Conservation (phyloP, 2,797 vertebrate species). For the Rhinoraja longicauda region DNA sequence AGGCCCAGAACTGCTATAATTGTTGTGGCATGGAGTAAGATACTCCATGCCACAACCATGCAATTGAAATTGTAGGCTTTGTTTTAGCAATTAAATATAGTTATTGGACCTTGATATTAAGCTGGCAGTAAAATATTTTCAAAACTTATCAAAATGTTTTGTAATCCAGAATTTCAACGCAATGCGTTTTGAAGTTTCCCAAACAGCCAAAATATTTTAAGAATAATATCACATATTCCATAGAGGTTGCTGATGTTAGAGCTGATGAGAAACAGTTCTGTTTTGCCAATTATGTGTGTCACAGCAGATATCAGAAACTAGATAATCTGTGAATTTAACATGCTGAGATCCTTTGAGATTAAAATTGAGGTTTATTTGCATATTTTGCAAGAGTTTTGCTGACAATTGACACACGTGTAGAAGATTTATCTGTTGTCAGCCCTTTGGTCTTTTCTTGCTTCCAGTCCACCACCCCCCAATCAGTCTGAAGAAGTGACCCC, state of each 20-base stretch:
- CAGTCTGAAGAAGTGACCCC: too few relatives aligned
- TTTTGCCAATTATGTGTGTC: not conserved
- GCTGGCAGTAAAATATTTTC: too few relatives aligned
- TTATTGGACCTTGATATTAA: not conserved
- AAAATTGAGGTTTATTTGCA: not conserved
- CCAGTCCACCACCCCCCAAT: too few relatives aligned
- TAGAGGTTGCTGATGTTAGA: not conserved
- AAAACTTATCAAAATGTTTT: not conserved
- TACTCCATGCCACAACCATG: too few relatives aligned
- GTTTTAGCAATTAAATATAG: not conserved
- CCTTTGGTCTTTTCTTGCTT: too few relatives aligned
- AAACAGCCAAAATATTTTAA: not conserved
- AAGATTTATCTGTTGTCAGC: not conserved
- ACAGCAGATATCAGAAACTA: constrained; percentile 12
- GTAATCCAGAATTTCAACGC: not conserved
- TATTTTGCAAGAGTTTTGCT: not conserved
- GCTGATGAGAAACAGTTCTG: not conserved
- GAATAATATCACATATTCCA: not conserved
- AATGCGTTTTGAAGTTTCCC: not conserved
- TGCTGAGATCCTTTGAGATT: not conserved
- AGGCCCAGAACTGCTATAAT: too few relatives aligned
- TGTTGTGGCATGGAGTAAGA: too few relatives aligned
- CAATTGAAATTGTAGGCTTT: too few relatives aligned
- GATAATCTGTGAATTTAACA: not conserved
- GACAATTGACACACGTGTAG: not conserved